Conservation (phyloP, 2,888 invertebrate species). For the Coleophora deauratella region DNA sequence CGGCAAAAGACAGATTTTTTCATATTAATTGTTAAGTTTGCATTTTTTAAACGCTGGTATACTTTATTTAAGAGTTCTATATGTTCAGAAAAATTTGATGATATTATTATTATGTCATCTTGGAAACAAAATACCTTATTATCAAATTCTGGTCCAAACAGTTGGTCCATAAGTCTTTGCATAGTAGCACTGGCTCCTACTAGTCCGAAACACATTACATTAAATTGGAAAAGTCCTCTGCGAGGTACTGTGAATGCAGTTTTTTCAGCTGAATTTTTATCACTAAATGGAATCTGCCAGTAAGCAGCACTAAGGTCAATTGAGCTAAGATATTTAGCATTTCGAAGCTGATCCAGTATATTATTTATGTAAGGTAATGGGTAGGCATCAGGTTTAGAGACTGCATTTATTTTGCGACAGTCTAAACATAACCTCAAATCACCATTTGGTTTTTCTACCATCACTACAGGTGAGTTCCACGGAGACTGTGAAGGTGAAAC, state of each 20-base stretch:
- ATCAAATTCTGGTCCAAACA: background rate
- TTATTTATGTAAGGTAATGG: conserved; percentile 5
- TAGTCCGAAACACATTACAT: background rate
- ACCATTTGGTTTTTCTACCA: conserved; percentile 5
- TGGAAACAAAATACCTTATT: background rate
- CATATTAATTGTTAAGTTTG: conserved; percentile 21
- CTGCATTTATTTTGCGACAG: conserved; percentile 8
- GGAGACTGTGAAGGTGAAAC: conserved; percentile 3
- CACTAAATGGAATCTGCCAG: conserved; percentile 5
- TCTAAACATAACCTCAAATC: conserved; percentile 5
- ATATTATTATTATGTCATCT: background rate
- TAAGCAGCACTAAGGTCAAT: conserved; percentile 5
- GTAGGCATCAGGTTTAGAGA: conserved; percentile 8
- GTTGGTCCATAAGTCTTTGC: background rate
- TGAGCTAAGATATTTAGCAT: conserved; percentile 2
- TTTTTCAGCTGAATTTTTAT: conserved; percentile 2
- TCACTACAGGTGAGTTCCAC: conserved; percentile 5
- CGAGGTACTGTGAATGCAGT: conserved; percentile 9
- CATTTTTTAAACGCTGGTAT: conserved; percentile 9
- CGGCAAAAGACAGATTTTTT: conserved; percentile 24
- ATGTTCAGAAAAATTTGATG: background rate
- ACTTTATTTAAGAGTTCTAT: conserved; percentile 1
- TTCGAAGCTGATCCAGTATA: background rate
- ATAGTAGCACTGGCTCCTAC: background rate
- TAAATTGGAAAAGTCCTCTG: background rate